These are phyloP conservation scores for Cataglyphis rosenhaueri DNA, from an alignment of 2,888 invertebrate genomes.

Conservation along the genomic window DNA sequence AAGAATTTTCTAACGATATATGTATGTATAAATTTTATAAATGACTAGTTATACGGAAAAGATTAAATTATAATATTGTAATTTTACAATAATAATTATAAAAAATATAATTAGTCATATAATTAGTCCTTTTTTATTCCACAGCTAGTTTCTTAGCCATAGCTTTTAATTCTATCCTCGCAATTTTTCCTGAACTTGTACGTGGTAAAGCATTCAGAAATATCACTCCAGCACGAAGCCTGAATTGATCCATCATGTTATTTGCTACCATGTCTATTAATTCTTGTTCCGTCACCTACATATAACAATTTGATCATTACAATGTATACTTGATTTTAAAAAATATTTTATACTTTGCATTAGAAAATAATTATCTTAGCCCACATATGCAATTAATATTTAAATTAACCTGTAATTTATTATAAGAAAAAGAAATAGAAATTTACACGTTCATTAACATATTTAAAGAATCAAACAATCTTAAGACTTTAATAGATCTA, in stretches of 20 bases:
- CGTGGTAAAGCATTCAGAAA: conserved; percentile 77
- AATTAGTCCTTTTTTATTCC: neutral
- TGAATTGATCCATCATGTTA: conserved; percentile 73
- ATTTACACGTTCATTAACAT: too few species aligned
- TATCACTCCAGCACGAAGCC: conserved; percentile 78
- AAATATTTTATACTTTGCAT: neutral
- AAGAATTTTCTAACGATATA: too few species aligned
- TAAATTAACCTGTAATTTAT: neutral
- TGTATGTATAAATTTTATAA: too few species aligned
- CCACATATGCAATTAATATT: neutral
- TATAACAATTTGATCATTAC: neutral
- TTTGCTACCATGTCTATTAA: conserved; percentile 71
- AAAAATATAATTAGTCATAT: neutral
- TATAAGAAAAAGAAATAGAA: neutral
- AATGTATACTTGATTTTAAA: neutral
- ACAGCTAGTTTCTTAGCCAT: conserved; percentile 64
- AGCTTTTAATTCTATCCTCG: conserved; percentile 71
- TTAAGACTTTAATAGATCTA: neutral
- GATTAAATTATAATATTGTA: neutral
- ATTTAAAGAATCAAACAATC: too few species aligned
- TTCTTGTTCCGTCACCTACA: conserved; percentile 78
- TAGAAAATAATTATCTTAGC: neutral
- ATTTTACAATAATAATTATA: neutral
- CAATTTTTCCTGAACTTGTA: conserved; percentile 77
- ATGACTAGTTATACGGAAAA: too few species aligned